These are phyloP conservation scores for Pristionchus entomophagus DNA, from an alignment of 2,888 invertebrate species.

Conservation along the genomic window DNA sequence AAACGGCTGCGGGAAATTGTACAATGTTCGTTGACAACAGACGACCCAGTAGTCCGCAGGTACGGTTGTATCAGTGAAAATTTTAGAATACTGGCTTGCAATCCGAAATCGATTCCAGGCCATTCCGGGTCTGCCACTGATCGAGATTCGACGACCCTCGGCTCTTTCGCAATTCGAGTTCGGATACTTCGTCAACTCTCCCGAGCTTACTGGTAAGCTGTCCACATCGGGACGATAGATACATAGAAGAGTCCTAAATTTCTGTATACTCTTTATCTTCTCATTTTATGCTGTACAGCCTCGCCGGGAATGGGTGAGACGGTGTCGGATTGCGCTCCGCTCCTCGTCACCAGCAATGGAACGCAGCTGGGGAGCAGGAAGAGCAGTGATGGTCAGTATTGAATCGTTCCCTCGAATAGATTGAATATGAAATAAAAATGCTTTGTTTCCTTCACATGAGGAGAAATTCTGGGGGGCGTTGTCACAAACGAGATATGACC, in stretches of 20 bases:
- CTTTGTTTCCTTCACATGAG: too few relatives aligned
- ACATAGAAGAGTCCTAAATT: neutral
- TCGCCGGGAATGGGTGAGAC: constrained; percentile 28
- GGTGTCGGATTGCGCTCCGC: constrained; percentile 73
- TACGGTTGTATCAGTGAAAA: neutral
- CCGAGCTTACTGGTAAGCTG: constrained; percentile 61
- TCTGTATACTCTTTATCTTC: neutral
- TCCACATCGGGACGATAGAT: too few relatives aligned
- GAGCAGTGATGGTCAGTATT: constrained; percentile 45
- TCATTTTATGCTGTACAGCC: neutral
- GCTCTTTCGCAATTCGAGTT: constrained; percentile 75
- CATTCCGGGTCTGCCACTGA: constrained; percentile 74
- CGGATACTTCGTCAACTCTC: constrained; percentile 75
- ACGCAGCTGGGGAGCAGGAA: constrained; percentile 56
- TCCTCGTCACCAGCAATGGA: constrained; percentile 63
- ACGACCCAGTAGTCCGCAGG: constrained; percentile 71
- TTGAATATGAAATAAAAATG: too few relatives aligned
- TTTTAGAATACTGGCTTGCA: neutral
- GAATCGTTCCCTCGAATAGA: too few relatives aligned
- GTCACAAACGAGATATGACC: too few relatives aligned
- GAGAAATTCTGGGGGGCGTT: too few relatives aligned
- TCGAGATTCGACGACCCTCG: constrained; percentile 74
- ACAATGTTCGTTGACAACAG: constrained; percentile 54
- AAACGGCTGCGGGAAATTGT: constrained; percentile 51
- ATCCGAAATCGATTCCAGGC: constrained; percentile 52